phyloP scores from a whole-genome alignment of 2,113 vertebrate genomes.

The Hemibates koningsi region DNA sequence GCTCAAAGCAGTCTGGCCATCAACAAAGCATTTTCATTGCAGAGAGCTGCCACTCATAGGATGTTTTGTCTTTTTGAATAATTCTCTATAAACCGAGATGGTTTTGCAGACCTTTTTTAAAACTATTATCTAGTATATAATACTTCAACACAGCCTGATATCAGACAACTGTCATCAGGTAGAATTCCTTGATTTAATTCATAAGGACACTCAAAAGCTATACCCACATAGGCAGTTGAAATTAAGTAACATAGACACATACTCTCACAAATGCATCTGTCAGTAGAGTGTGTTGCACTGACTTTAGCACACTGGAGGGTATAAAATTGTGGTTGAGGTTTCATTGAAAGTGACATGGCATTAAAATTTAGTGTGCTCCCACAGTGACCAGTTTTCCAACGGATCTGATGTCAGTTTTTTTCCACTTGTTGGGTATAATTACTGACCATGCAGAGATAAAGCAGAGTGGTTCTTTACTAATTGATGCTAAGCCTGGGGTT shows the following conservation, averaged over 20 bases:
- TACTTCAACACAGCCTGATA: background rate
- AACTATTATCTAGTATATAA: background rate
- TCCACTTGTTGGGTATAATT: conserved; percentile 57
- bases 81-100: background rate
- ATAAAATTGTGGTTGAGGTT: background rate
- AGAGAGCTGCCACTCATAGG: background rate
- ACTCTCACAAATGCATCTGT: background rate
- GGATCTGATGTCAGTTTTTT: conserved; percentile 38
- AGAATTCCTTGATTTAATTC: background rate
- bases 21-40: background rate
- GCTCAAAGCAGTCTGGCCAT: background rate
- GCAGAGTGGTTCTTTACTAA: conserved; percentile 54
- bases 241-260: background rate
- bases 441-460: conserved; percentile 22
- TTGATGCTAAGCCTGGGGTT: conserved; percentile 51
- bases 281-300: background rate
- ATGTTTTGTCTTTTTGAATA: background rate
- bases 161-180: background rate
- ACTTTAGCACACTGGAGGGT: background rate
- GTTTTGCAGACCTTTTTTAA: background rate
- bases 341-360: conserved; percentile 38
- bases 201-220: background rate
- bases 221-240: background rate
- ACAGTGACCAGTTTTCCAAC: background rate
- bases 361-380: background rate